A percentile compares a stretch with the other conserved stretches of the same genome.
phyloP scores from a whole-genome alignment of 64 coral and sea anemone genomes.

The Acropora yongei region DNA sequence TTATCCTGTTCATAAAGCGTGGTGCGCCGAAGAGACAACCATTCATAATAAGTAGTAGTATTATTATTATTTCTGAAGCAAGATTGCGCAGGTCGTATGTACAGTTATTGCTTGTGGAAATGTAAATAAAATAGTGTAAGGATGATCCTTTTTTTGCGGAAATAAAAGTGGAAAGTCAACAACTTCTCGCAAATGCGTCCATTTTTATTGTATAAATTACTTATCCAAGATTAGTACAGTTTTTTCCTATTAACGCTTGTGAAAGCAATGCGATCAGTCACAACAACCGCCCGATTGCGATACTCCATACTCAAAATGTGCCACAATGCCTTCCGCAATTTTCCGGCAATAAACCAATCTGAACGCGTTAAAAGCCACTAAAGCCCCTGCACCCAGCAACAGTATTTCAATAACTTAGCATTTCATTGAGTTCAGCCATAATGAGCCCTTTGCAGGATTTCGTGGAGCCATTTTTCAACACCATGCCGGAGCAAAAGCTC shows the following conservation, averaged over 20 bases:
- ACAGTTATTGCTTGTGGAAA: not conserved
- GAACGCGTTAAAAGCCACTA: too few species aligned
- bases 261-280: slow-evolving; percentile 20
- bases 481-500: too few species aligned
- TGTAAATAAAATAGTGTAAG: slow-evolving; percentile 18
- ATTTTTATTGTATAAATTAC: slow-evolving; percentile 48
- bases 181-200: not conserved
- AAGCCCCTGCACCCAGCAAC: too few species aligned
- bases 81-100: not conserved
- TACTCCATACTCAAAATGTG: too few species aligned
- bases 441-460: too few species aligned
- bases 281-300: not conserved
- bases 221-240: not conserved
- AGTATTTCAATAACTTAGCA: too few species aligned
- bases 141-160: not conserved
- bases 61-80: not conserved
- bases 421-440: too few species aligned
- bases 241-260: not conserved
- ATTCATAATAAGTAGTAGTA: not conserved
- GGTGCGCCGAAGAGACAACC: not conserved
- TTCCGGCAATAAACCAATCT: too few species aligned
- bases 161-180: not conserved
- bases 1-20: not conserved
- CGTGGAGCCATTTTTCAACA: not conserved
- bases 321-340: too few species aligned